Evolutionary conservation across 2,113 vertebrate species (phyloP), one percentile per base, ranked within the genome.

Genomic region (Crocuta crocuta): DNA sequence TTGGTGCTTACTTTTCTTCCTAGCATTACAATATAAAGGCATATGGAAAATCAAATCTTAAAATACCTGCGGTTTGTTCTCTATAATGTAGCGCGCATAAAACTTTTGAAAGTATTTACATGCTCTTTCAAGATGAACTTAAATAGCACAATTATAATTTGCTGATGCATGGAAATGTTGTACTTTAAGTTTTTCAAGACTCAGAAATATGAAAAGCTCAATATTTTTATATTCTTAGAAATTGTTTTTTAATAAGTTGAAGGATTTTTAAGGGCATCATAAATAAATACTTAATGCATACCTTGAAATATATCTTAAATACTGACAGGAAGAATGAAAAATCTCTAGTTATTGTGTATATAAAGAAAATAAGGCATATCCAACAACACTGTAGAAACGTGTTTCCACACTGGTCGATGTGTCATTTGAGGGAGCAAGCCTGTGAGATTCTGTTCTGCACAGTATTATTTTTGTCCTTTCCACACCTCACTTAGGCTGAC

Each of bases 211-310:
- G 31, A 96, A 93, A 94, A 95, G 66, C 71, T 91, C 4, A 71
- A 10, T 94, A 85, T 86, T 97, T 97, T 95, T 90, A 53, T 96
- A 97, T 96, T 89, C 35, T 26, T 35, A 94, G 81, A 95, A 73
- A 63, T 95, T 61, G 31, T 86, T 45, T 91, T 95, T 97, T 83
- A 92, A 88, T 48, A 87, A 43, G 10, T 83, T 85, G 31, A 76
- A 96, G 95, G 33, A 93, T 74, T 87, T 74, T 85, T 84, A 95
- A 90, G 43, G 21, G 9, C 15, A 70, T 94, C 58, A 74, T 79
- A 94, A 89, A 82, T 90, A 66, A 94, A 81, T 31, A 82, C 58
- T 70, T 96, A 78, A 31, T 82, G 24, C 21, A 73, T 50, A 70
- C 2, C 5, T 88, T 71, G 70, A 93, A 93, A 50, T 96, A 53